These are phyloP conservation scores for Tinamus major DNA, from an alignment of 2,797 vertebrate species.

Conservation along the genomic window DNA sequence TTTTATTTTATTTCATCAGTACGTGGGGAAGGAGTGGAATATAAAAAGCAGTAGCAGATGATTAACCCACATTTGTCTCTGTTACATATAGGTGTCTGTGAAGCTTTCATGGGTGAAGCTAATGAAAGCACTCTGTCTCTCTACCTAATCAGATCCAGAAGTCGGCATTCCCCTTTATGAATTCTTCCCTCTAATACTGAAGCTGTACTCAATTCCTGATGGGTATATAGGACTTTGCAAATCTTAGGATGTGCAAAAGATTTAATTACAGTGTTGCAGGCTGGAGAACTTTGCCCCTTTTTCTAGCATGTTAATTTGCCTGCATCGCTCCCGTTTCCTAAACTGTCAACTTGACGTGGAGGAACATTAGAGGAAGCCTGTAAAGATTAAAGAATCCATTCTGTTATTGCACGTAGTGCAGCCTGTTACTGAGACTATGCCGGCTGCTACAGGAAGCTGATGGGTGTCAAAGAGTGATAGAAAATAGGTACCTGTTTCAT, in stretches of 20 bases:
- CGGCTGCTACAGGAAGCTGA: neutral
- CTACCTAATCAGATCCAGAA: neutral
- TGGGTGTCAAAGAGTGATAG: neutral
- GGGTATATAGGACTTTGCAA: neutral
- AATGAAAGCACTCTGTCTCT: neutral
- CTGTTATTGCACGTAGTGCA: neutral
- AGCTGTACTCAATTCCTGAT: neutral
- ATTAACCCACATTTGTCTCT: neutral
- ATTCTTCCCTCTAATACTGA: neutral
- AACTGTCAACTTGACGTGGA: neutral
- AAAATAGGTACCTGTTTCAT: neutral
- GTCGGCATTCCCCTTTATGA: neutral
- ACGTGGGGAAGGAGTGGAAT: neutral
- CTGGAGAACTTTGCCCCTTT: neutral
- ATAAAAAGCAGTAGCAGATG: neutral
- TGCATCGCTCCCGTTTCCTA: neutral
- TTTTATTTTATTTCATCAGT: neutral
- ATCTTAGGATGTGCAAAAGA: neutral
- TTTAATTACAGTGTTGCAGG: neutral
- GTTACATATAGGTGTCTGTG: neutral
- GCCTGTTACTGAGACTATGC: neutral
- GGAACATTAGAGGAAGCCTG: neutral
- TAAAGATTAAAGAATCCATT: neutral
- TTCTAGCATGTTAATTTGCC: neutral
- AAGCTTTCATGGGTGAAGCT: neutral